phyloP scores from a whole-genome alignment of 1,140 invertebrate species.

The Tetraneura akinire region DNA sequence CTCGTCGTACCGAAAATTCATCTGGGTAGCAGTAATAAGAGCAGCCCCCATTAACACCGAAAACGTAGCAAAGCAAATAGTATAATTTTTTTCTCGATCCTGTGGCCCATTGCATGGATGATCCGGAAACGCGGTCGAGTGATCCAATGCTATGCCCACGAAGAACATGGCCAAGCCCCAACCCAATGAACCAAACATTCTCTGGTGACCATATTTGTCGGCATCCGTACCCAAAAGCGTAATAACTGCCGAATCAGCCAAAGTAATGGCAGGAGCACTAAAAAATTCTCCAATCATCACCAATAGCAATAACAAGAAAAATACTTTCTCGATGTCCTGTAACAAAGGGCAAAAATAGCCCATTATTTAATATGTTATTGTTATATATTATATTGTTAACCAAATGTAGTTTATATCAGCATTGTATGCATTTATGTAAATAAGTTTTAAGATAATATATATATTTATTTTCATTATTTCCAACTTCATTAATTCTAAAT shows the following conservation, averaged over 20 bases:
- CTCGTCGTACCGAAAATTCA: conserved; percentile 77
- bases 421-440: no score
- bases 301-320: conserved; percentile 88
- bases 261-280: conserved; percentile 91
- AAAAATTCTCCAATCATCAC: conserved; percentile 97
- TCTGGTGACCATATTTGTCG: conserved; percentile 90
- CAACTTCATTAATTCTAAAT: no score
- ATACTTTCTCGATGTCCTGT: conserved; percentile 92
- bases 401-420: no score
- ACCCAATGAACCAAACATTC: conserved; percentile 97
- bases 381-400: no score
- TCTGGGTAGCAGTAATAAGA: conserved; percentile 88
- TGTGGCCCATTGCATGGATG: conserved; percentile 87
- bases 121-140: conserved; percentile 85
- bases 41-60: conserved; percentile 95
- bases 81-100: conserved; percentile 93
- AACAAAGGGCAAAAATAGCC: conserved; percentile 54
- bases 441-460: no score
- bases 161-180: conserved; percentile 99
- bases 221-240: conserved; percentile 89
- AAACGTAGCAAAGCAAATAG: conserved; percentile 97
- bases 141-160: conserved; percentile 96
- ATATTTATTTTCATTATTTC: no score
- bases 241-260: conserved; percentile 94
- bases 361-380: no score